These are phyloP conservation scores for Austrofundulus limnaeus DNA, from an alignment of 2,113 vertebrate genomes.

Conservation along the genomic window DNA sequence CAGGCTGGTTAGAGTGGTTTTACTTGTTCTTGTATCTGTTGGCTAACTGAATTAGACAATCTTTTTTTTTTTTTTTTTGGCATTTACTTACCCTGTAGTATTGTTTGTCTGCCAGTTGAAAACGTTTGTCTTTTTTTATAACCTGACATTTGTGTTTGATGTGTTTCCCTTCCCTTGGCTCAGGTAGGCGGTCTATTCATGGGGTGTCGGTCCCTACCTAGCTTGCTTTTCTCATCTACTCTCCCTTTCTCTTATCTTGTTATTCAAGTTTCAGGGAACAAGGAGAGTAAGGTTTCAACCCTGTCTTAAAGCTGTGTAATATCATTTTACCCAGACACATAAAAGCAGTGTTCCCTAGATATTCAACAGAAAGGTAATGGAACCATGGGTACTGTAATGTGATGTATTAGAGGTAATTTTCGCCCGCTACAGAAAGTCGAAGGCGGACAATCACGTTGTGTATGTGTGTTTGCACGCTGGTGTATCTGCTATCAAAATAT, in stretches of 20 bases:
- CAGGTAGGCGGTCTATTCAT: conserved; percentile 47
- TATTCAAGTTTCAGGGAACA: conserved; percentile 44
- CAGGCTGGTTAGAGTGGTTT: conserved; percentile 61
- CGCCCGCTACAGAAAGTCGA: no score
- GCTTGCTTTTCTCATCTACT: conserved; percentile 41
- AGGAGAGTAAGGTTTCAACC: conserved; percentile 49
- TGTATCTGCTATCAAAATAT: no score
- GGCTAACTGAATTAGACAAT: conserved; percentile 28
- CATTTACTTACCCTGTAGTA: conserved; percentile 12
- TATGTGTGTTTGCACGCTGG: no score
- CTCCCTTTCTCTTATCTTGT: conserved; percentile 43
- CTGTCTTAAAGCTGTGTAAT: conserved; percentile 50
- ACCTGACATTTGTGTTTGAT: conserved; percentile 43
- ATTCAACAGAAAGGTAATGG: conserved; percentile 10
- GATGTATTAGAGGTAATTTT: conserved; percentile 17
- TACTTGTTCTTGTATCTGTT: conserved; percentile 28
- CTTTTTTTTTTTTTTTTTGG: conserved; percentile 49
- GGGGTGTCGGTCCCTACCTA: conserved; percentile 11
- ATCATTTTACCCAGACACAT: conserved; percentile 51
- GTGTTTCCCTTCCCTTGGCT: conserved; percentile 37
- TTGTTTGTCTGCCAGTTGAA: conserved; percentile 47
- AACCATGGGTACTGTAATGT: neutral
- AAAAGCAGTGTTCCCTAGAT: conserved; percentile 43
- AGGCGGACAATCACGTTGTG: no score
- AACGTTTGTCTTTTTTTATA: conserved; percentile 36